Conservation (phyloP, 2,113 vertebrate genomes). For the Leucoraja erinaceus region DNA sequence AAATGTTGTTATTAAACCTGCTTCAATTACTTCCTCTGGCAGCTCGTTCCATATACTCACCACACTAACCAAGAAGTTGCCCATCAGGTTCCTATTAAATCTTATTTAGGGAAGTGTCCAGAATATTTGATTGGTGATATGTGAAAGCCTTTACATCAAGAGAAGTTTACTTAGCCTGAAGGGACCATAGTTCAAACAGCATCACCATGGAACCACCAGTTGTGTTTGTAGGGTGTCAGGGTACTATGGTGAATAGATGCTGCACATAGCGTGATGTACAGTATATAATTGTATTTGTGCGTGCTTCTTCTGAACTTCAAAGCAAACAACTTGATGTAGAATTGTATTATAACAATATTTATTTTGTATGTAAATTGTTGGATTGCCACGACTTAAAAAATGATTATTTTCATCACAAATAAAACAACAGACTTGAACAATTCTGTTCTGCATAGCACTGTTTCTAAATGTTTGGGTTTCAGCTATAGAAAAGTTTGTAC, state of each 20-base stretch:
- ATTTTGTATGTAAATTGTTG: not conserved
- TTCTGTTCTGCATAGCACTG: not conserved
- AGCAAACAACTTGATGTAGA: not conserved
- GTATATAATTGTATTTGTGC: not conserved
- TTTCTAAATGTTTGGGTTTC: not conserved
- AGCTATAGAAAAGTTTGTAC: not conserved
- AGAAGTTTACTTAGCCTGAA: not conserved
- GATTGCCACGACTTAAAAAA: not conserved
- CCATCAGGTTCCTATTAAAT: too few species aligned
- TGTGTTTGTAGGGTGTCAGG: not conserved
- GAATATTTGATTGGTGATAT: not conserved
- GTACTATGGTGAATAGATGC: not conserved
- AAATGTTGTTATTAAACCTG: too few species aligned
- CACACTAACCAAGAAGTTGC: too few species aligned
- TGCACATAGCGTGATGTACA: not conserved
- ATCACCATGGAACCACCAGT: too few species aligned
- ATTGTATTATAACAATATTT: constrained; percentile 8
- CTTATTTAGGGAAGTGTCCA: too few species aligned
- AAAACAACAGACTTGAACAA: not conserved
- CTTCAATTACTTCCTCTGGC: too few species aligned
- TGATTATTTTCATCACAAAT: not conserved
- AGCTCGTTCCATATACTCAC: too few species aligned
- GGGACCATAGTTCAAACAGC: not conserved
- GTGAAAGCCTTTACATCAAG: not conserved
- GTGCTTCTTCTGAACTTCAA: too few species aligned